phyloP scores from a whole-genome alignment of 1,140 invertebrate genomes.

The Campoletis sonorensis region DNA sequence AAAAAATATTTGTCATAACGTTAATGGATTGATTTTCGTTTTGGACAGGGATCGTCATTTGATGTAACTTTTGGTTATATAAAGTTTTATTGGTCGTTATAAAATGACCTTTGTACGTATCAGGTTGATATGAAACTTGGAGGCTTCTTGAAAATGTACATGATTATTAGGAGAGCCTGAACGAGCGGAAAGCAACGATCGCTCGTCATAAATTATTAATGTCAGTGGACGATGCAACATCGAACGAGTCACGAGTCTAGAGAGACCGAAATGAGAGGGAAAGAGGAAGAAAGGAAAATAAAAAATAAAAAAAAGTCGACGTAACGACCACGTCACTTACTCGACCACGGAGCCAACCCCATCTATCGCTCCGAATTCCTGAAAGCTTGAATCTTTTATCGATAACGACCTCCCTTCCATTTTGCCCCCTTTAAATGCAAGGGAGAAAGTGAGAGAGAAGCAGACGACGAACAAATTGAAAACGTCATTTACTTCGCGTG shows the following conservation, averaged over 20 bases:
- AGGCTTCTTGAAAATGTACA: too few species aligned
- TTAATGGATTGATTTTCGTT: too few species aligned
- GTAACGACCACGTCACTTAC: constrained; percentile 19
- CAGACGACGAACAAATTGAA: constrained; percentile 24
- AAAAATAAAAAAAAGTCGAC: not conserved
- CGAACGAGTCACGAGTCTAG: not conserved
- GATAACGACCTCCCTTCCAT: not conserved
- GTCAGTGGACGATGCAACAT: not conserved
- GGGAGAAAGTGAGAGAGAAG: not conserved
- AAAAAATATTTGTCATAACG: too few species aligned
- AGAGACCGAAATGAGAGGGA: not conserved
- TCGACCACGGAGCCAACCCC: not conserved
- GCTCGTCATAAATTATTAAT: not conserved
- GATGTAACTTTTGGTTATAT: too few species aligned
- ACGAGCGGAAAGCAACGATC: not conserved
- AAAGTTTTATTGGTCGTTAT: too few species aligned
- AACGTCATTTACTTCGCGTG: constrained; percentile 11
- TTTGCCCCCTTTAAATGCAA: not conserved
- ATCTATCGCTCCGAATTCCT: constrained; percentile 10
- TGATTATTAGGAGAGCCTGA: too few species aligned
- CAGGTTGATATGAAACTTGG: too few species aligned
- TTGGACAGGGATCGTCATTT: too few species aligned
- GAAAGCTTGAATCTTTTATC: constrained; percentile 7
- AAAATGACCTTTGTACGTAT: too few species aligned
- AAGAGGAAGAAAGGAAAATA: not conserved